These are phyloP conservation scores for Campaea margaritaria DNA, from an alignment of 2,888 invertebrate species.

Conservation along the genomic window DNA sequence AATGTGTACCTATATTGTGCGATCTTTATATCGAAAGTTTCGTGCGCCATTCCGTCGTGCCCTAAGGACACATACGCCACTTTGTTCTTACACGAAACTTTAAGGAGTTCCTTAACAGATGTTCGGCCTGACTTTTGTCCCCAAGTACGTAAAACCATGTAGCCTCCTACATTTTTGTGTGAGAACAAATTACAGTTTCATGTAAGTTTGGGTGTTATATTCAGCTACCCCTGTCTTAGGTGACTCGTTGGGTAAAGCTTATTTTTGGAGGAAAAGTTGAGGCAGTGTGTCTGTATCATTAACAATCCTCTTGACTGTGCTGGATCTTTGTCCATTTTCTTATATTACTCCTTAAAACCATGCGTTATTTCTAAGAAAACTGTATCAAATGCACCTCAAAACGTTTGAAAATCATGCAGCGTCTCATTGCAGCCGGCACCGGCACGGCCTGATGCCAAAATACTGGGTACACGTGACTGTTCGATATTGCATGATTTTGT, in stretches of 20 bases:
- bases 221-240: slow-evolving; percentile 7
- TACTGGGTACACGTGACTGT: slow-evolving; percentile 69
- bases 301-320: neutral
- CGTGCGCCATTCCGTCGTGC: slow-evolving; percentile 51
- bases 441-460: slow-evolving; percentile 52
- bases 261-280: neutral
- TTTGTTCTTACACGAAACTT: slow-evolving; percentile 75
- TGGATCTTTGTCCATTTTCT: no score
- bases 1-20: slow-evolving; percentile 54
- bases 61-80: slow-evolving; percentile 72
- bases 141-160: slow-evolving; percentile 59
- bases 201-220: slow-evolving; percentile 30
- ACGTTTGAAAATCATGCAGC: slow-evolving; percentile 42
- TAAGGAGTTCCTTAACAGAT: slow-evolving; percentile 78
- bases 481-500: slow-evolving; percentile 62
- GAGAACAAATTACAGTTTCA: slow-evolving; percentile 45
- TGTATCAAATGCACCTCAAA: slow-evolving; percentile 18
- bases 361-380: neutral
- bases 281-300: neutral
- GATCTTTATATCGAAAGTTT: slow-evolving; percentile 72
- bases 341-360: no score
- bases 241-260: neutral
- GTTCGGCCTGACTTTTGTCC: slow-evolving; percentile 74
- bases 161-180: slow-evolving; percentile 58
- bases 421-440: slow-evolving; percentile 50